Conservation (phyloP, 2,797 vertebrate species). For the Echiichthys vipera region DNA sequence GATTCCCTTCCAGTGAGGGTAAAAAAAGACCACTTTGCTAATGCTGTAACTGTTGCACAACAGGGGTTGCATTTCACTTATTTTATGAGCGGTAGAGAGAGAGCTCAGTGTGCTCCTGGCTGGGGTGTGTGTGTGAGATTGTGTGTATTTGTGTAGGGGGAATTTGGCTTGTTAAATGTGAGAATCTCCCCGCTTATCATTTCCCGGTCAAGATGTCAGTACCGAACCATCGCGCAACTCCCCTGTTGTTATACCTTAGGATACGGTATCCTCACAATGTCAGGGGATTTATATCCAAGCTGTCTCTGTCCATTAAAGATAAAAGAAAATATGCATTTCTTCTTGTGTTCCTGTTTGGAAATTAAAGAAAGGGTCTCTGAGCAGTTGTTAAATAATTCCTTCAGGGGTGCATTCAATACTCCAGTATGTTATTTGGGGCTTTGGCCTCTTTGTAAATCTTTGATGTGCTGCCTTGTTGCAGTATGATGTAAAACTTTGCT, state of each 20-base stretch:
- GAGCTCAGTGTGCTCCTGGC: slow-evolving; percentile 41
- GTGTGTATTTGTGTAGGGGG: slow-evolving; percentile 34
- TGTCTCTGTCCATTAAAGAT: slow-evolving; percentile 5
- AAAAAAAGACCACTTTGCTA: slow-evolving; percentile 54
- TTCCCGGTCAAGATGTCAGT: slow-evolving; percentile 54
- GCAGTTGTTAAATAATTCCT: slow-evolving; percentile 40
- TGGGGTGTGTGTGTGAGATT: slow-evolving; percentile 29
- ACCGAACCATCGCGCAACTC: slow-evolving; percentile 32
- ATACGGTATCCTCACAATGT: background rate
- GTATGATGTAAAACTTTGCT: slow-evolving; percentile 20
- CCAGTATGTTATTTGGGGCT: slow-evolving; percentile 20
- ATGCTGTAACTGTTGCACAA: slow-evolving; percentile 77
- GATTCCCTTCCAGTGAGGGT: slow-evolving; percentile 57
- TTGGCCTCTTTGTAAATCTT: slow-evolving; percentile 20
- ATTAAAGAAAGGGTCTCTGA: slow-evolving; percentile 27
- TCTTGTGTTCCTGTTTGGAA: background rate
- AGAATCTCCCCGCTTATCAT: slow-evolving; percentile 63
- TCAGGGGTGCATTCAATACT: slow-evolving; percentile 4
- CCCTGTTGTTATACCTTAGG: slow-evolving; percentile 34
- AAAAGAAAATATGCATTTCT: background rate
- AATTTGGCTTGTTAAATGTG: slow-evolving; percentile 71
- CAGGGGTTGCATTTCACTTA: slow-evolving; percentile 72
- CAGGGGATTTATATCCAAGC: slow-evolving; percentile 7
- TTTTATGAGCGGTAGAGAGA: slow-evolving; percentile 71
- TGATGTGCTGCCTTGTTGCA: slow-evolving; percentile 13